Evolutionary conservation across 2,888 invertebrate species (phyloP).

Genomic region (Agonopterix alstromeriana): DNA sequence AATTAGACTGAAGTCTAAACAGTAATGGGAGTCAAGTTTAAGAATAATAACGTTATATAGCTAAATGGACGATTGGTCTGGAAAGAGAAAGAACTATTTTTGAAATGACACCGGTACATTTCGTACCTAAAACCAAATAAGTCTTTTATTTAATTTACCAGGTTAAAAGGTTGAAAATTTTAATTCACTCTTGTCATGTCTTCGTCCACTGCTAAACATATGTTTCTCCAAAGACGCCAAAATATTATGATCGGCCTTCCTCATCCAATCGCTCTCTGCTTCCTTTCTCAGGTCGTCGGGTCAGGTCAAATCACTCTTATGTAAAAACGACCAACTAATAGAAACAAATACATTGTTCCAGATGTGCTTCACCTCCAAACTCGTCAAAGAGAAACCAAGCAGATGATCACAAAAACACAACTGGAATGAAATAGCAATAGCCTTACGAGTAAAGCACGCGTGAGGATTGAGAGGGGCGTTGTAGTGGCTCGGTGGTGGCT

Average conservation of each 20-base stretch:
- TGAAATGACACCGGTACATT: not conserved
- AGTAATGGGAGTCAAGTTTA: conserved; percentile 16
- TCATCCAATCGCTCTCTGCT: too few relatives aligned
- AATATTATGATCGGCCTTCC: too few relatives aligned
- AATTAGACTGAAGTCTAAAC: conserved; percentile 22
- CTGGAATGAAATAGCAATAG: conserved; percentile 21
- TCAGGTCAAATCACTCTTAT: too few relatives aligned
- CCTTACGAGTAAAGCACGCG: conserved; percentile 19
- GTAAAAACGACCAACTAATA: too few relatives aligned
- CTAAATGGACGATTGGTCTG: not conserved
- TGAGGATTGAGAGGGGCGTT: conserved; percentile 31
- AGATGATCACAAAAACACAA: conserved; percentile 16
- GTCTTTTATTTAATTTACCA: too few relatives aligned
- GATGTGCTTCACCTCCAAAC: conserved; percentile 25
- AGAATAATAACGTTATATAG: conserved; percentile 4
- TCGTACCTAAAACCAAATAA: too few relatives aligned
- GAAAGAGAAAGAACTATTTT: not conserved
- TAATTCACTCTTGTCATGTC: too few relatives aligned
- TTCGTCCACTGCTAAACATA: too few relatives aligned
- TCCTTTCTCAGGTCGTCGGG: too few relatives aligned
- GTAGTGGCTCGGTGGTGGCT: conserved; percentile 61
- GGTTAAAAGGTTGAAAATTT: too few relatives aligned
- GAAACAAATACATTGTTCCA: conserved; percentile 32
- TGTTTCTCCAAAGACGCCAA: too few relatives aligned
- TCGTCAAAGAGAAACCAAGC: conserved; percentile 17